Conservation (phyloP, 37 sponge, comb jelly and placozoan genomes). For the Theonella swinhoei region DNA sequence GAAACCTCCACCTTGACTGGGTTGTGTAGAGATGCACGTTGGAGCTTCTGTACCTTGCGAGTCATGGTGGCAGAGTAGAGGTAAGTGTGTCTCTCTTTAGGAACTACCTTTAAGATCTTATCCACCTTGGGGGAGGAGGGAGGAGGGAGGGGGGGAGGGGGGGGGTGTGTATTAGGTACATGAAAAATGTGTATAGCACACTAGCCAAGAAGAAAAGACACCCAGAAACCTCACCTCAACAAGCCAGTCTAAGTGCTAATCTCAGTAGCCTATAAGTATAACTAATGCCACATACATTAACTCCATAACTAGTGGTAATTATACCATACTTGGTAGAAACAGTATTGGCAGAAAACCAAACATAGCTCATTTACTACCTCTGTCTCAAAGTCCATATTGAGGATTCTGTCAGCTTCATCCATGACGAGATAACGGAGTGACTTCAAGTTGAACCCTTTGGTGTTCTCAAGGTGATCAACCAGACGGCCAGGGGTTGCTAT, state of each 20-base stretch:
- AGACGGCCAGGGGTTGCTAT: conserved; percentile 98
- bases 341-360: too few species aligned
- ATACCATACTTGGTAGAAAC: too few species aligned
- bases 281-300: too few species aligned
- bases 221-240: too few species aligned
- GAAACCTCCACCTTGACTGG: conserved; percentile 97
- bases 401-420: conserved; percentile 99
- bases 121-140: conserved; percentile 59
- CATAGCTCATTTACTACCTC: too few species aligned
- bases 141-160: background rate
- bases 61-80: conserved; percentile 99
- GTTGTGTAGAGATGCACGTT: conserved; percentile 92
- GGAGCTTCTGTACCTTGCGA: conserved; percentile 97
- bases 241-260: too few species aligned
- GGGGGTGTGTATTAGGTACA: too few species aligned
- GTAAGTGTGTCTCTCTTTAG: conserved; percentile 89
- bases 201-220: background rate
- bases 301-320: too few species aligned
- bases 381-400: conserved; percentile 99
- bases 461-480: conserved; percentile 98
- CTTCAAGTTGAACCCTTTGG: conserved; percentile 94
- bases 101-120: conserved; percentile 93
- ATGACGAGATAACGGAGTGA: conserved; percentile 90
- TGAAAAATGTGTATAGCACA: too few species aligned
- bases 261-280: too few species aligned